These are phyloP conservation scores for Caenorhabditis brenneri DNA, from an alignment of 1,140 invertebrate genomes.

Conservation along the genomic window DNA sequence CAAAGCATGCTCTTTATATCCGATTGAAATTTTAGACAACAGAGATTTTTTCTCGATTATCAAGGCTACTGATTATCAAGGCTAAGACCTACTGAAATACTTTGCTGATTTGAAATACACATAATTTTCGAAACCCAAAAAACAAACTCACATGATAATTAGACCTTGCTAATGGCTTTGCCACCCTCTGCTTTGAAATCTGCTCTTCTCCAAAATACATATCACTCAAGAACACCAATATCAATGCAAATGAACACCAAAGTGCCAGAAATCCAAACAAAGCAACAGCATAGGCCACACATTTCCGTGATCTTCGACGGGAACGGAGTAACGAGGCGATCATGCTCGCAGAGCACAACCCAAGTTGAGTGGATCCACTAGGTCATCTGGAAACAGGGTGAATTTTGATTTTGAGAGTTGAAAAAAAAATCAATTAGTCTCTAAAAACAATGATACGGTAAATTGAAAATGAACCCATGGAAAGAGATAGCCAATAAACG, in stretches of 20 bases:
- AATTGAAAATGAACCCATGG: not conserved
- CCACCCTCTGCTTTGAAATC: not conserved
- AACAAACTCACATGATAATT: conserved; percentile 51
- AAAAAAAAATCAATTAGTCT: not conserved
- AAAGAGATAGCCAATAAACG: not conserved
- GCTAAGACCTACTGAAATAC: too few species aligned
- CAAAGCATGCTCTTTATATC: too few species aligned
- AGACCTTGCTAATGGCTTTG: conserved; percentile 34
- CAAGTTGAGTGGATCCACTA: not conserved
- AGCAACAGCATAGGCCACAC: conserved; percentile 41
- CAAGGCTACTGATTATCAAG: too few species aligned
- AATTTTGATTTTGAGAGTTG: not conserved
- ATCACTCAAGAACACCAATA: conserved; percentile 61
- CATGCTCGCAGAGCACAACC: conserved; percentile 31
- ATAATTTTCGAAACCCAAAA: too few species aligned
- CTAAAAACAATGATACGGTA: not conserved
- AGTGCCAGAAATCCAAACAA: conserved; percentile 57
- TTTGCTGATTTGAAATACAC: too few species aligned
- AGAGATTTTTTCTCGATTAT: too few species aligned
- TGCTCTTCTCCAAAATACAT: conserved; percentile 31
- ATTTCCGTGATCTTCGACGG: not conserved
- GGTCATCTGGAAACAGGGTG: not conserved
- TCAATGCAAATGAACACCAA: conserved; percentile 59
- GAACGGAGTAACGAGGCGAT: conserved; percentile 17
- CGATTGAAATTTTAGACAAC: too few species aligned